Conservation (phyloP, 2,113 vertebrate species). For the Salminus brasiliensis region DNA sequence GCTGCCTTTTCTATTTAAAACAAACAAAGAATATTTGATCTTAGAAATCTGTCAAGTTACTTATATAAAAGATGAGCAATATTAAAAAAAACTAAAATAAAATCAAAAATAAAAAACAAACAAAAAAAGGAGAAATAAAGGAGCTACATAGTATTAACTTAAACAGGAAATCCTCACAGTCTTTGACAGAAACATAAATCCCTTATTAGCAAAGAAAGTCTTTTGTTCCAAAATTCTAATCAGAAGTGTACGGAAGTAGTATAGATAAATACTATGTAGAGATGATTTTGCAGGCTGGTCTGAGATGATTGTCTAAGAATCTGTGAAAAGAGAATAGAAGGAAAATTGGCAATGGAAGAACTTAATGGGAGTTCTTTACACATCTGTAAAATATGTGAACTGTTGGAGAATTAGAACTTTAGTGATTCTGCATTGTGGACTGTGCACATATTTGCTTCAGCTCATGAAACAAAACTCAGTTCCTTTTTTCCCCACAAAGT, state of each 20-base stretch:
- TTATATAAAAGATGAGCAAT: background rate
- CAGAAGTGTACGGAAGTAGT: background rate
- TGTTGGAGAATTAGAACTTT: background rate
- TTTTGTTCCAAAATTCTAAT: background rate
- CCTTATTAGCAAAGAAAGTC: background rate
- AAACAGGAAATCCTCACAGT: background rate
- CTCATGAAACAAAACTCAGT: background rate
- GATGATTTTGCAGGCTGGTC: background rate
- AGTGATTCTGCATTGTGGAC: background rate
- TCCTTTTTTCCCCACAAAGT: background rate
- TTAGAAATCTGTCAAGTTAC: background rate
- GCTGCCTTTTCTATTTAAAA: conserved; percentile 5
- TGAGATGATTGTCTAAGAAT: conserved; percentile 11
- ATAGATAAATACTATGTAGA: background rate
- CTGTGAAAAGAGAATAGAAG: conserved; percentile 24
- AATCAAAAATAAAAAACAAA: too few relatives aligned
- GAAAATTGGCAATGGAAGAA: background rate
- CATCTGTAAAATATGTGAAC: too few relatives aligned
- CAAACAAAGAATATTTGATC: background rate
- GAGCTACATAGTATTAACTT: background rate
- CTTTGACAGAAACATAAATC: background rate
- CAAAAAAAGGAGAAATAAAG: background rate
- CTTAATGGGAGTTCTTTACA: background rate
- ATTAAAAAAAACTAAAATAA: background rate
- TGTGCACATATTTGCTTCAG: background rate